These are phyloP conservation scores for Oxystoma pomonae DNA, from an alignment of 2,888 invertebrate species.

Conservation along the genomic window DNA sequence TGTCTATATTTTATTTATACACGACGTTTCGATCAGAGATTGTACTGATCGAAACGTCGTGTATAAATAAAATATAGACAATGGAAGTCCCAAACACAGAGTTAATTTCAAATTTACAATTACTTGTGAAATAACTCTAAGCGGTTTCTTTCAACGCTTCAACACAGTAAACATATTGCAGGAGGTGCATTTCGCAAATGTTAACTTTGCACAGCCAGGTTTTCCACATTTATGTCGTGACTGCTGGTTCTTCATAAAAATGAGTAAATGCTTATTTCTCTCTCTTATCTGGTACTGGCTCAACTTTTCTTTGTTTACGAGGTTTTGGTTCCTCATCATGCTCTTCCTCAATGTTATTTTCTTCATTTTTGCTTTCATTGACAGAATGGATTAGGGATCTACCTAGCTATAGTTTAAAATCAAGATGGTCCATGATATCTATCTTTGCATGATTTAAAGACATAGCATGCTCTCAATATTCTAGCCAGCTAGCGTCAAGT, in stretches of 20 bases:
- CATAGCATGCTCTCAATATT: not conserved
- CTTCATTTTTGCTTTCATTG: not conserved
- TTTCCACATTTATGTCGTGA: conserved; percentile 13
- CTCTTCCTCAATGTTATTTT: not conserved
- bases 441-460: not conserved
- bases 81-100: no score
- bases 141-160: conserved; percentile 6
- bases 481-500: not conserved
- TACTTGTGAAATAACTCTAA: conserved; percentile 7
- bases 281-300: conserved; percentile 6
- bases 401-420: not conserved
- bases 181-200: conserved; percentile 11
- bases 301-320: not conserved
- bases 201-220: conserved; percentile 10
- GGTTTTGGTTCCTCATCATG: not conserved
- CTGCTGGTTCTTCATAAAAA: conserved; percentile 10
- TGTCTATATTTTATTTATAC: no score
- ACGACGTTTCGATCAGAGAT: no score
- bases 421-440: not conserved
- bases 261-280: conserved; percentile 4
- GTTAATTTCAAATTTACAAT: no score
- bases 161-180: conserved; percentile 14
- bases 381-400: not conserved
- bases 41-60: no score
- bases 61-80: no score